Conservation (phyloP, 2,113 vertebrate species). For the Empidonax alnorum region DNA sequence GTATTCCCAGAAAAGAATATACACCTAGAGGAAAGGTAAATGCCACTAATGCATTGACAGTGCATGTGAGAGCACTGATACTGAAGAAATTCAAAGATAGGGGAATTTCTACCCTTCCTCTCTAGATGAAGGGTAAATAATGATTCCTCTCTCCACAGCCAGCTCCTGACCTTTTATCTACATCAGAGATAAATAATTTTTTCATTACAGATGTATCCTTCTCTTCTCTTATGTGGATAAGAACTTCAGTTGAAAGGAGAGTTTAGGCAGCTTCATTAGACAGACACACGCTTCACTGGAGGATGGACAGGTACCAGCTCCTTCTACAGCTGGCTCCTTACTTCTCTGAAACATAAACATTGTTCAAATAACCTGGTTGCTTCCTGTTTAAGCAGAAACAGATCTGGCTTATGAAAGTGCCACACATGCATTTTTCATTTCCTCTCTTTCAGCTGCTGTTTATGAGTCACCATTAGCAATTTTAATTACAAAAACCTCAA, state of each 20-base stretch:
- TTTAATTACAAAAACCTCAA: conserved; percentile 5
- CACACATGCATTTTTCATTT: background rate
- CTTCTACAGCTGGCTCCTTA: background rate
- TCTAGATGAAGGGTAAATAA: background rate
- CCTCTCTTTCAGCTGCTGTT: conserved; percentile 4
- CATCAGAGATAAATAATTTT: background rate
- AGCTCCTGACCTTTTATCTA: background rate
- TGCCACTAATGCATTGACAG: background rate
- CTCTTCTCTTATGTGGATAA: background rate
- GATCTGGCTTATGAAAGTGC: background rate
- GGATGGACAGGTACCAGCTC: background rate
- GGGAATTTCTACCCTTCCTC: background rate
- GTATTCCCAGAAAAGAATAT: background rate
- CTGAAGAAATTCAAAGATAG: background rate
- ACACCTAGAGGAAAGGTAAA: background rate
- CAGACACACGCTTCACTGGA: background rate
- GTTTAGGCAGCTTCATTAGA: background rate
- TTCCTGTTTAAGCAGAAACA: background rate
- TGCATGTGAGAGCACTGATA: background rate
- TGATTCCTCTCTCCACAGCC: background rate
- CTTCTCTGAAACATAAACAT: background rate
- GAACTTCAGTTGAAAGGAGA: background rate
- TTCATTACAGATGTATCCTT: background rate
- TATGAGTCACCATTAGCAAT: conserved; percentile 6
- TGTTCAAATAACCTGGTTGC: background rate